Base-by-base conservation (phyloP, 2,797 vertebrate species). In the Eidolon dupreanum region DNA sequence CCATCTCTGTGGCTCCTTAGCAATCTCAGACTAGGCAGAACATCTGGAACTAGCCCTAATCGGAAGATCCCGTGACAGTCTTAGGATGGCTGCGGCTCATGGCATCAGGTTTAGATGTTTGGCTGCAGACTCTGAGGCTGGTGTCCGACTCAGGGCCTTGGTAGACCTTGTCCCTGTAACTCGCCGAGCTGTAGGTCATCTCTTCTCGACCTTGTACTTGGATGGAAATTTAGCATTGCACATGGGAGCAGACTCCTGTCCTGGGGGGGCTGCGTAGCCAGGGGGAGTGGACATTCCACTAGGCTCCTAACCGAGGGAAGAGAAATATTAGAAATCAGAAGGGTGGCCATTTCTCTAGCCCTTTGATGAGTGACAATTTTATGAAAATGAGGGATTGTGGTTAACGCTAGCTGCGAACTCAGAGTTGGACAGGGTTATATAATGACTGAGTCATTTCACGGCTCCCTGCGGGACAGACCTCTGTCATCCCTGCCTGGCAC, bases 141-240 rank as follows among this genome's bases (percentile, higher is more conserved):
- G 55, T 55, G 3, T 88, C 55, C 49, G 66, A 51, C 12, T 31
- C 3, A 0, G 7, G 28, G 4, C 24, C 5, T 11, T 24, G 41
- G 7, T 28, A n/a, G 24, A 61, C 41, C 63, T 66, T 6, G 9
- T 36, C 31, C 19, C 2, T 13, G 53, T 49, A 22, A 0, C 8
- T 68, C 61, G 24, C 0, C 4, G 33, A 75, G 33, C 22, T 38
- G 0, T 4, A 51, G 1, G 6, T 11, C 2, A 7, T 20, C 26
- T 49, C 41, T 22, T 0, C 8, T 12, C 28, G 4, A 51, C 16
- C 28, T 38, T 8, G 10, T 3, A 24, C 0, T 2, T 46, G 70
- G 28, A n/a, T 24, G n/a, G 5, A 41, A 43, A 22, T 6, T 2
- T 49, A 90, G 17, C 22, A 33, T n/a, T 17, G 4, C 1, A 9